Evolutionary conservation across 2,113 vertebrate genomes (phyloP).

Genomic region (Apodemus sylvaticus): DNA sequence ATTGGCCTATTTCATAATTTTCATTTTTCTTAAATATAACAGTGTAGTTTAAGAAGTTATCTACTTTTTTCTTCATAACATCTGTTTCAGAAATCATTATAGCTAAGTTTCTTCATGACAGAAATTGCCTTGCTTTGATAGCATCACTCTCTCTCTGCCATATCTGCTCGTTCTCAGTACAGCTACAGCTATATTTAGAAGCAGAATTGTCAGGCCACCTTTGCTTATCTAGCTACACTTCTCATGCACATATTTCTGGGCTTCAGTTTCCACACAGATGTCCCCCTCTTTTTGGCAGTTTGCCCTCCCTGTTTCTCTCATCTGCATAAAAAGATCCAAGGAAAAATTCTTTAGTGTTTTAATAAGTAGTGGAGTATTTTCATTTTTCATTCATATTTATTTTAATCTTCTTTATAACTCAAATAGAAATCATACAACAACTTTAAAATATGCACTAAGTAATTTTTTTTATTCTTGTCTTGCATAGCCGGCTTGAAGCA

Average conservation of each 20-base stretch:
- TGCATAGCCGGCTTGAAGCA: background rate
- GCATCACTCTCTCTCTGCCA: constrained; percentile 63
- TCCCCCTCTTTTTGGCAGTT: background rate
- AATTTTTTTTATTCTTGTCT: background rate
- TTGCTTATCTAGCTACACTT: constrained; percentile 7
- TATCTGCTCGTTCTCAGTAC: constrained; percentile 15
- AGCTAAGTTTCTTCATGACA: constrained; percentile 68
- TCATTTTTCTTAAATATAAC: constrained; percentile 72
- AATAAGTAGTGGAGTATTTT: background rate
- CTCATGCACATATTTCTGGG: background rate
- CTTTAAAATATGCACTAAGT: constrained; percentile 19
- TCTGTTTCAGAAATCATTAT: constrained; percentile 72
- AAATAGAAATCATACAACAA: constrained; percentile 11
- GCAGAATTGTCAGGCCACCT: constrained; percentile 46
- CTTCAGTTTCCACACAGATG: constrained; percentile 38
- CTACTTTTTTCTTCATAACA: constrained; percentile 60
- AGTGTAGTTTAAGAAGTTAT: constrained; percentile 55
- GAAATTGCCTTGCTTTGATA: constrained; percentile 74
- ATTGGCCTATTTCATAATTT: constrained; percentile 29
- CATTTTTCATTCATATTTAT: constrained; percentile 2
- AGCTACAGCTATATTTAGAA: constrained; percentile 64
- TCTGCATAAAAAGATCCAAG: background rate
- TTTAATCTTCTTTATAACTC: constrained; percentile 47
- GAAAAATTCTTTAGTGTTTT: background rate
- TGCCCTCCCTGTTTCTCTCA: background rate